Conservation (phyloP, 2,797 vertebrate species). For the Mormyrops attenuatus region DNA sequence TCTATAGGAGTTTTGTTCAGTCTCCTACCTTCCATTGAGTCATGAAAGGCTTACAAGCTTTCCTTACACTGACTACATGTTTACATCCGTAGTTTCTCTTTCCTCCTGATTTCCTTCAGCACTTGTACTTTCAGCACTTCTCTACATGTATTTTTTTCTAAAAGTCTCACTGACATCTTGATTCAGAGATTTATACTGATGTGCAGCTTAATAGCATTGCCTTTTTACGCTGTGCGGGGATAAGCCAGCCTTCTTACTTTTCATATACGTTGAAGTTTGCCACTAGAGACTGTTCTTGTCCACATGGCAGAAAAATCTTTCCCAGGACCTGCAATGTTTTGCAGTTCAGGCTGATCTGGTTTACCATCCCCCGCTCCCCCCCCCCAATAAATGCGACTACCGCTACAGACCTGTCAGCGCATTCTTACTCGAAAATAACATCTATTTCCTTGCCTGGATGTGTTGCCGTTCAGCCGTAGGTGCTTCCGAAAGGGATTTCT, state of each 20-base stretch:
- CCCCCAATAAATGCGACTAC: background rate
- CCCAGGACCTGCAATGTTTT: background rate
- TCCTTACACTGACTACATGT: background rate
- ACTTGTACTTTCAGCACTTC: background rate
- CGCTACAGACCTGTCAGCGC: background rate
- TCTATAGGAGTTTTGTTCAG: background rate
- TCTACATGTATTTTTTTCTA: background rate
- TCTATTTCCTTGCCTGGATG: constrained; percentile 1
- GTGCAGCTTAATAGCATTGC: background rate
- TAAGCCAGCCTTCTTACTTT: background rate
- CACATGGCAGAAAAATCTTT: background rate
- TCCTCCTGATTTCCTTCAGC: background rate
- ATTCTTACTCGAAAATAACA: background rate
- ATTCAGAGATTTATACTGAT: background rate
- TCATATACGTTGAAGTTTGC: background rate
- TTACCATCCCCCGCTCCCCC: background rate
- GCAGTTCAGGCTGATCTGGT: background rate
- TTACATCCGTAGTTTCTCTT: background rate
- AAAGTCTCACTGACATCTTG: background rate
- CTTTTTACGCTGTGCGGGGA: background rate
- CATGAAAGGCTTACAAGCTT: background rate
- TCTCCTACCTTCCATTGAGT: background rate
- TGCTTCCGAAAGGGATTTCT: background rate
- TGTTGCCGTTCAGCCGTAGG: background rate
- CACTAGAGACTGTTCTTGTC: background rate